Conservation (phyloP, 2,888 invertebrate species). For the Fragum fragum region DNA sequence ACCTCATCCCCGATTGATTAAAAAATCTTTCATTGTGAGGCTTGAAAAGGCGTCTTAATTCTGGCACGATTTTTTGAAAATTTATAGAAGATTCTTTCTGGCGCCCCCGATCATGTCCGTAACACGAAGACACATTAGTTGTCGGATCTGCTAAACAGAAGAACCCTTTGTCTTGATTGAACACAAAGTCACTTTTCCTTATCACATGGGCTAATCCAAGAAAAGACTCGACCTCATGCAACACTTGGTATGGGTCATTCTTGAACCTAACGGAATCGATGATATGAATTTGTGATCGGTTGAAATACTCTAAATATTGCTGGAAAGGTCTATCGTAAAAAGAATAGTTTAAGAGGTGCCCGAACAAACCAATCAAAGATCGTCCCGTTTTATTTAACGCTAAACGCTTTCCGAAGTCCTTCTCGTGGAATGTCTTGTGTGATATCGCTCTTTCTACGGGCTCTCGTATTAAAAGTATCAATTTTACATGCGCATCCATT, state of each 20-base stretch:
- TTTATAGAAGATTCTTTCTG: neutral
- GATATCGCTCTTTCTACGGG: too few species aligned
- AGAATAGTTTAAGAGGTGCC: neutral
- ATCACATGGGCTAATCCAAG: neutral
- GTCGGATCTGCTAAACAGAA: neutral
- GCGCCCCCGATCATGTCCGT: neutral
- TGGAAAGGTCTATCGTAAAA: neutral
- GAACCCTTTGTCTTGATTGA: neutral
- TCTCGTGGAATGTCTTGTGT: too few species aligned
- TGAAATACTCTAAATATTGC: neutral
- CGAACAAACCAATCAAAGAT: neutral
- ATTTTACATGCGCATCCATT: too few species aligned
- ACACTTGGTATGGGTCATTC: constrained; percentile 1
- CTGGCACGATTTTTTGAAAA: neutral
- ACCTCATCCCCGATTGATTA: neutral
- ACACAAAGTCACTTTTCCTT: neutral
- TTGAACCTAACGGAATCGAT: neutral
- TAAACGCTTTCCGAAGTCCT: too few species aligned
- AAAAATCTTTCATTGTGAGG: constrained; percentile 9
- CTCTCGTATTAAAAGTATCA: too few species aligned
- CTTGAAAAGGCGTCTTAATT: neutral
- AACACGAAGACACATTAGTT: neutral
- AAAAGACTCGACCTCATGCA: neutral
- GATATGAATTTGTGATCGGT: constrained; percentile 6
- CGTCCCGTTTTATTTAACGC: too few species aligned